Evolutionary conservation across 2,888 invertebrate genomes (phyloP).

Genomic region (Orchesella flavescens): DNA sequence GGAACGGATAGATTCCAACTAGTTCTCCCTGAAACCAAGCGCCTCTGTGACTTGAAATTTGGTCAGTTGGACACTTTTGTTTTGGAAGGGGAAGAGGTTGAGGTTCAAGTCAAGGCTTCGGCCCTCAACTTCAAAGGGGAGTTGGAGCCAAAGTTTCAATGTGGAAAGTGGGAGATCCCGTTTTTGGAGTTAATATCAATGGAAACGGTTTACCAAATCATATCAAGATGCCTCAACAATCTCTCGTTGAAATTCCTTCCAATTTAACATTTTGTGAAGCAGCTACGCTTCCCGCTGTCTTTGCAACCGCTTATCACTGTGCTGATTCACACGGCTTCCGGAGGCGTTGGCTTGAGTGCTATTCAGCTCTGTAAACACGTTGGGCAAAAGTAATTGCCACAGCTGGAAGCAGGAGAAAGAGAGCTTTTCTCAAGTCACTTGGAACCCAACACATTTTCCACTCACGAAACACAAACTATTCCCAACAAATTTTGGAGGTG

Average conservation of each 20-base stretch:
- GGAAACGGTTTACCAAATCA: conserved; percentile 57
- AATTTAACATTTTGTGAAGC: conserved; percentile 14
- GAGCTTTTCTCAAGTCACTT: conserved; percentile 23
- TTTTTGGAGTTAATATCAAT: conserved; percentile 52
- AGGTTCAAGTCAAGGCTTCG: conserved; percentile 15
- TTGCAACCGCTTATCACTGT: conserved; percentile 18
- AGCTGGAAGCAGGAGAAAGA: conserved; percentile 51
- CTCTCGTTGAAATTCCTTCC: conserved; percentile 5
- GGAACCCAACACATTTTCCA: conserved; percentile 43
- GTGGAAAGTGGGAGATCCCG: conserved; percentile 47
- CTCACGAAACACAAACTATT: conserved; percentile 21
- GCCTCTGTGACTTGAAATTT: conserved; percentile 27
- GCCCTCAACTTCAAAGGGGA: conserved; percentile 52
- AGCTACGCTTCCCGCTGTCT: conserved; percentile 9
- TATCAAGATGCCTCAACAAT: conserved; percentile 25
- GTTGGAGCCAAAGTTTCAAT: conserved; percentile 32
- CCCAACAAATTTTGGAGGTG: not conserved
- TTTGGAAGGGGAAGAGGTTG: conserved; percentile 7
- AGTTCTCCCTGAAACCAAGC: not conserved
- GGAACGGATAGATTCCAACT: conserved; percentile 19
- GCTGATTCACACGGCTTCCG: conserved; percentile 35
- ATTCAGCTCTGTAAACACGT: conserved; percentile 41
- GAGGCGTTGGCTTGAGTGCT: conserved; percentile 50
- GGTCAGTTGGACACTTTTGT: not conserved
- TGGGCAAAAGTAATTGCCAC: conserved; percentile 42